Conservation (phyloP, 2,888 invertebrate genomes). For the Oscheius sp. region DNA sequence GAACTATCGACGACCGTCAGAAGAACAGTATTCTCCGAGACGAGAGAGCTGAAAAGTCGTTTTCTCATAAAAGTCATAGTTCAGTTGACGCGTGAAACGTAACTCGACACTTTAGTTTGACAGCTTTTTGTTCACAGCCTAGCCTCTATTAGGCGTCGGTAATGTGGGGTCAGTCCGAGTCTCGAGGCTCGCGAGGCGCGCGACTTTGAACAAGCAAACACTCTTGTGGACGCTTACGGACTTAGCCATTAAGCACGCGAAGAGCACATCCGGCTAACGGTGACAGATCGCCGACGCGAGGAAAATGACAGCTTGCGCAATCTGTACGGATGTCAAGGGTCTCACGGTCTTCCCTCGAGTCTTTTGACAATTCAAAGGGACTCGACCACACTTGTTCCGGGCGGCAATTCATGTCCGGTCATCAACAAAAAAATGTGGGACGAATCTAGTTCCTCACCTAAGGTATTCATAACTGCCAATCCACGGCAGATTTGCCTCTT, state of each 20-base stretch:
- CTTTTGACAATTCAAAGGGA: background rate
- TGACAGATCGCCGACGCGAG: slow-evolving; percentile 21
- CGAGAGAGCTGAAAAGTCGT: slow-evolving; percentile 19
- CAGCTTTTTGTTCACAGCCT: slow-evolving; percentile 24
- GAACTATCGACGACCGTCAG: slow-evolving; percentile 53
- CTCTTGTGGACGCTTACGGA: slow-evolving; percentile 31
- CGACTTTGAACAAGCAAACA: slow-evolving; percentile 35
- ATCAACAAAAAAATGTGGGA: slow-evolving; percentile 20
- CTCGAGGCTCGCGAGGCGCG: slow-evolving; percentile 15
- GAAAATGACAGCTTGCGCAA: slow-evolving; percentile 16
- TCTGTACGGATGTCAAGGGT: background rate
- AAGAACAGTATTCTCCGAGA: slow-evolving; percentile 38
- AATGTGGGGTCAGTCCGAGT: slow-evolving; percentile 15
- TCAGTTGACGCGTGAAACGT: background rate
- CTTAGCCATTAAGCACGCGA: slow-evolving; percentile 32
- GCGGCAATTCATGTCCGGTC: slow-evolving; percentile 26
- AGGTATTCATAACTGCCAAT: slow-evolving; percentile 61
- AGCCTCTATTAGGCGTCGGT: slow-evolving; percentile 24
- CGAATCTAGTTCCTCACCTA: slow-evolving; percentile 39
- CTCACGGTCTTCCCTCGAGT: background rate
- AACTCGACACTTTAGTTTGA: slow-evolving; percentile 21
- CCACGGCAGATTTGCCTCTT: slow-evolving; percentile 58
- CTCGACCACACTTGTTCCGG: background rate
- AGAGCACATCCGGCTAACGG: slow-evolving; percentile 22
- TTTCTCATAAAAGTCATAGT: background rate